Base-by-base conservation (phyloP, 2,888 invertebrate species). In the Salticus scenicus region DNA sequence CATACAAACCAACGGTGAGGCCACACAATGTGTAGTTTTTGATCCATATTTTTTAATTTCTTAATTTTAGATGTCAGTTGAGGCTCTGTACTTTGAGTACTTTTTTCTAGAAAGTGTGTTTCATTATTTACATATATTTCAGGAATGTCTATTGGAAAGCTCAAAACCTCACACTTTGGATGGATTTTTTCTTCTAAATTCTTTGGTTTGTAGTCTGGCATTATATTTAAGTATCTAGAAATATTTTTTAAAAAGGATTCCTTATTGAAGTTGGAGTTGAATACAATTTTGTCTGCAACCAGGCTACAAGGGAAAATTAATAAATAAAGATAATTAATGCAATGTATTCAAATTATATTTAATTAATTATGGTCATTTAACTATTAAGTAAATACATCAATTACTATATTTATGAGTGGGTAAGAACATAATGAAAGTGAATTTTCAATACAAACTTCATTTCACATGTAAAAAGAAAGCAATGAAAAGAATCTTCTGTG, bases 251-350 rank as follows among this genome's bases (percentile, higher is more conserved):
- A 90, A 90, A 95, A 95, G 1, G 94, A 94, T n/a, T 92, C 92
- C 89, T 92, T 92, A 91, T 95, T 95, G 90, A 93, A 95, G 51
- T 93, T 90, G 0, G 95, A 95, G 90, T 95, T 95, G 90, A 95
- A 95, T 7, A 95, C 90, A 7, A 95, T 91, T 37, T 92, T 90
- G 90, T 95, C 95, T 5, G 95, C 94, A 17, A 94, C 93, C 88
- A 95, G 90, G 90, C 95, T 94, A 90, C 74, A 91, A 89, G 47
- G 89, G 57, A 63, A 28, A 66, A 66, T 31, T 1, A 67, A 24
- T 27, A 63, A 10, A 63, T 31, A 30, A 24, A 37, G 51, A 31
- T 73, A 71, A 1, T 17, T 71, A 27, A 30, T 33, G 20, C 0
- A 10, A 51, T 63, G 20, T 17, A n/a, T n/a, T n/a, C n/a, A n/a